These are phyloP conservation scores for Ctenomys sociabilis DNA, from an alignment of 2,113 vertebrate genomes.

Conservation along the genomic window DNA sequence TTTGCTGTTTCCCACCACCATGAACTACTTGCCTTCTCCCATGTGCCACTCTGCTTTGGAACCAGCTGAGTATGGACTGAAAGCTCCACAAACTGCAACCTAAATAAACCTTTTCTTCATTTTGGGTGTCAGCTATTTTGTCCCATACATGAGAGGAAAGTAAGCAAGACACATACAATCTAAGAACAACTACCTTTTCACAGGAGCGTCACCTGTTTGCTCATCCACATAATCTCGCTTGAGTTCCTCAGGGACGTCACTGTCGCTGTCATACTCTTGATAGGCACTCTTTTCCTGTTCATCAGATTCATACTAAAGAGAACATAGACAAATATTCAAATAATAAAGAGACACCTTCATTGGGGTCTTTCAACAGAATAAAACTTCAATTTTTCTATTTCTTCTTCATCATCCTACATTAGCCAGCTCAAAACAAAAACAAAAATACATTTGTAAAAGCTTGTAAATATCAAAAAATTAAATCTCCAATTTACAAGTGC, in stretches of 20 bases:
- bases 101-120: no score
- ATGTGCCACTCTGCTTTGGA: no score
- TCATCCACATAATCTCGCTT: slow-evolving; percentile 99
- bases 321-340: not conserved
- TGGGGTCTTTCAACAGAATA: slow-evolving; percentile 7
- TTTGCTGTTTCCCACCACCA: no score
- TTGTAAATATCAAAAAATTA: not conserved
- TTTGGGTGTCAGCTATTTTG: no score
- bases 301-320: slow-evolving; percentile 95
- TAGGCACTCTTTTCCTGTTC: slow-evolving; percentile 97
- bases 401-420: not conserved
- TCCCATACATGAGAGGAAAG: no score
- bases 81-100: no score
- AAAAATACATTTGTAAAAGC: slow-evolving; percentile 37
- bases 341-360: not conserved
- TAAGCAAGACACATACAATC: no score
- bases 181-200: slow-evolving; percentile 90
- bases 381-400: not conserved
- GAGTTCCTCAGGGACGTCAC: slow-evolving; percentile 96
- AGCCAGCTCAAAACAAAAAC: slow-evolving; percentile 11
- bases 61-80: no score
- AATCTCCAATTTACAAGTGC: not conserved
- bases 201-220: slow-evolving; percentile 95
- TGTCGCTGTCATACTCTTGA: slow-evolving; percentile 98
- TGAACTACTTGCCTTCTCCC: no score